These are phyloP conservation scores for Buteo buteo DNA, from an alignment of 2,113 vertebrate species.

Conservation along the genomic window DNA sequence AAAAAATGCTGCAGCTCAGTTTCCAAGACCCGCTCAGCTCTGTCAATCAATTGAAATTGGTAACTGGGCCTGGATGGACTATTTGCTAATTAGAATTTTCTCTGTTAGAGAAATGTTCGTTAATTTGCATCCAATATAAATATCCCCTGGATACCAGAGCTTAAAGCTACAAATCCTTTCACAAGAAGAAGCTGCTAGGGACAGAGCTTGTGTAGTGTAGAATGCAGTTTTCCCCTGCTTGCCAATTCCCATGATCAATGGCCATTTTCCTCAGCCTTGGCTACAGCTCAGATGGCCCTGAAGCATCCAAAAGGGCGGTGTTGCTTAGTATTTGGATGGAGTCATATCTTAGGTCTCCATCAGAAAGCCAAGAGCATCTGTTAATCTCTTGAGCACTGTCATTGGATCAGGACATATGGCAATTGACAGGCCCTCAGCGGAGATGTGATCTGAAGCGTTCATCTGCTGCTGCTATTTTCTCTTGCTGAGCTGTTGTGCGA, in stretches of 20 bases:
- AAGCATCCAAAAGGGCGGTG: not conserved
- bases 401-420: not conserved
- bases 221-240: not conserved
- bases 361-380: not conserved
- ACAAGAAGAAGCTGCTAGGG: not conserved
- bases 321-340: not conserved
- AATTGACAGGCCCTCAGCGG: not conserved
- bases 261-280: not conserved
- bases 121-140: not conserved
- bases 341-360: not conserved
- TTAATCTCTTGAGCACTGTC: not conserved
- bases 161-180: not conserved
- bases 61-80: not conserved
- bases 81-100: conserved; percentile 13
- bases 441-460: not conserved
- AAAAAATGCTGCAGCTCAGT: not conserved
- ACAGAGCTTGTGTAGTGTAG: not conserved
- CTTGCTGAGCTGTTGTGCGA: not conserved
- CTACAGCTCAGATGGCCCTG: not conserved
- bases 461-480: not conserved
- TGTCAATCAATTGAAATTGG: not conserved
- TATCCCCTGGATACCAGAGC: not conserved
- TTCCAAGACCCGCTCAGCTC: not conserved
- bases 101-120: not conserved
- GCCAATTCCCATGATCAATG: not conserved